Conservation (phyloP, 2,797 vertebrate genomes). For the Siniperca undulata region DNA sequence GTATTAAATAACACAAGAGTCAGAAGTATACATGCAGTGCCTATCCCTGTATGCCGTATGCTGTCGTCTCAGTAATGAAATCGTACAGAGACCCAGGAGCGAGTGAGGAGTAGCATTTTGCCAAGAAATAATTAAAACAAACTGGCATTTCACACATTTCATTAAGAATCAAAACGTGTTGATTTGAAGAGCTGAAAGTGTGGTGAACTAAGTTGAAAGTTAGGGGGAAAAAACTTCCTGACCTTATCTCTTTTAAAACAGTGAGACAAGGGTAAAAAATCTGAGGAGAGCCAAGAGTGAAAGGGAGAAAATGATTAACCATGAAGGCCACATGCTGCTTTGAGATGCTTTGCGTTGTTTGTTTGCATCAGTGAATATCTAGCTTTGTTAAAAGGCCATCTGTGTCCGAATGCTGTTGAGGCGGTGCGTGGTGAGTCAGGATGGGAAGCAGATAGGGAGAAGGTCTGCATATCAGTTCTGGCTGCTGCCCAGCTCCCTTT, state of each 20-base stretch:
- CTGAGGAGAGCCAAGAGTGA: slow-evolving; percentile 13
- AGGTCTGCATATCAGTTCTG: slow-evolving; percentile 73
- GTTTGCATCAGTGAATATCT: slow-evolving; percentile 52
- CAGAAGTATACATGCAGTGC: neutral
- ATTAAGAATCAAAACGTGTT: slow-evolving; percentile 24
- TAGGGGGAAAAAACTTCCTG: neutral
- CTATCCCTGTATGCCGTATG: neutral
- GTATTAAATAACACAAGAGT: neutral
- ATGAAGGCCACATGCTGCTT: slow-evolving; percentile 47
- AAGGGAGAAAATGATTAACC: slow-evolving; percentile 30
- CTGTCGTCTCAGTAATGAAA: slow-evolving; percentile 1
- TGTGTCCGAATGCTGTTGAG: slow-evolving; percentile 57
- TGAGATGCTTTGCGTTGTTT: slow-evolving; percentile 48
- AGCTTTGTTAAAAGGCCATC: slow-evolving; percentile 67
- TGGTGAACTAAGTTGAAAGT: neutral
- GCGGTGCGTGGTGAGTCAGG: slow-evolving; percentile 38
- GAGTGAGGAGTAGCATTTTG: slow-evolving; percentile 13
- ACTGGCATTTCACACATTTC: slow-evolving; percentile 41
- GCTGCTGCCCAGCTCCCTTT: slow-evolving; percentile 76
- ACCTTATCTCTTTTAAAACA: slow-evolving; percentile 41
- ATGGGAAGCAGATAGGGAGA: slow-evolving; percentile 58
- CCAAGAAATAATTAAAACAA: slow-evolving; percentile 47
- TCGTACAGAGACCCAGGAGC: slow-evolving; percentile 7
- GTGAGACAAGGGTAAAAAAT: slow-evolving; percentile 26
- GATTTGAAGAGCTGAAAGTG: neutral